These are phyloP conservation scores for Coptotermes formosanus DNA, from an alignment of 1,140 invertebrate genomes.

Conservation along the genomic window DNA sequence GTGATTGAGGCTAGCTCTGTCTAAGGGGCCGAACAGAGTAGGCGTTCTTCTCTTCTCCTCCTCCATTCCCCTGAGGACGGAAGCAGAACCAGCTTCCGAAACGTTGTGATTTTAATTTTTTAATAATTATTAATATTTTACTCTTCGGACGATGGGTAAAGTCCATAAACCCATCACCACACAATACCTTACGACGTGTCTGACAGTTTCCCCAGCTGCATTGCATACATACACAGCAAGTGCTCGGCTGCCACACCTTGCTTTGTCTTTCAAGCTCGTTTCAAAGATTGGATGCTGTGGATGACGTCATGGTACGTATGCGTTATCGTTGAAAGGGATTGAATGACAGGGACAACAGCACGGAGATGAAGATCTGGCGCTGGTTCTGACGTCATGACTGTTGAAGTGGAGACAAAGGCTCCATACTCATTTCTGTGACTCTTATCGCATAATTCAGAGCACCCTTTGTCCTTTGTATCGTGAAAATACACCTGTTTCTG, in stretches of 20 bases:
- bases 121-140: no score
- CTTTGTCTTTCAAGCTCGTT: background rate
- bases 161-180: no score
- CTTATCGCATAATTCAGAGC: background rate
- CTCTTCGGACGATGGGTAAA: no score
- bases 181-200: background rate
- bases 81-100: no score
- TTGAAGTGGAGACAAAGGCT: background rate
- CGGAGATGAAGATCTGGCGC: background rate
- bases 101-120: no score
- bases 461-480: background rate
- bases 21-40: no score
- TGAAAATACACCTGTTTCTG: background rate
- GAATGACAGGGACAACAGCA: background rate
- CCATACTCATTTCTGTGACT: background rate
- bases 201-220: background rate
- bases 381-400: background rate
- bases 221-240: background rate
- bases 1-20: no score
- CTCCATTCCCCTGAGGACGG: no score
- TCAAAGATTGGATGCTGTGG: slow-evolving; percentile 10
- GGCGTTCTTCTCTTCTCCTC: no score
- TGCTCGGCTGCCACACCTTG: background rate
- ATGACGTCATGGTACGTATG: background rate
- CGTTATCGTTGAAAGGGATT: background rate